Base-by-base conservation (phyloP, 1,140 invertebrate species). In the Pristionchus pacificus region DNA sequence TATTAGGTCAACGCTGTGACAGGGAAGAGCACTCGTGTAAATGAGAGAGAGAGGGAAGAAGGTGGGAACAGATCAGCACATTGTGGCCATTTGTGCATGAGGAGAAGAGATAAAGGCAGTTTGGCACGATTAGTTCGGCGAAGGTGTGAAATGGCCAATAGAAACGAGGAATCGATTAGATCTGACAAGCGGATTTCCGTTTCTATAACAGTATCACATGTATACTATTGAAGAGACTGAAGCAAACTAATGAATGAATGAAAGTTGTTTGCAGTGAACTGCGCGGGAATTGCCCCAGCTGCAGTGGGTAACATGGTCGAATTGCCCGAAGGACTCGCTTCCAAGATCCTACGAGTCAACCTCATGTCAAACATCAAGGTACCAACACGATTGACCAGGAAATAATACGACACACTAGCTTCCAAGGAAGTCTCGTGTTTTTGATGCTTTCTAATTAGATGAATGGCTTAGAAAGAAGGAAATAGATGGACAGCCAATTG, bases 231-330 rank as follows among this genome's bases (percentile, higher is more conserved):
- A n/a, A n/a, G n/a, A n/a, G n/a, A n/a, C n/a, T n/a, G n/a, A n/a
- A n/a, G n/a, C n/a, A n/a, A n/a, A n/a, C n/a, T n/a, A n/a, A n/a
- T n/a, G n/a, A n/a, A n/a, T n/a, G n/a, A n/a, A n/a, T n/a, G 29
- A 61, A 38, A 33, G 2, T 19, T 61, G 28, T 59, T 85, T 83
- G 66, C 80, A 85, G 89, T 98, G 2, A 98, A 98, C 84, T 98
- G 97, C 86, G 94, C 96, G 0, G 95, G 95, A 2, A 89, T 93
- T 72, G 92, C 91, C 65, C 96, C 96, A 84, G 86, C 89, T 0
- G 89, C 92, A 84, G 94, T 95, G n/a, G 85, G 85, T 72, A 90
- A 91, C 78, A 84, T 86, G 60, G 75, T 76, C 24, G 79, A 86
- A 55, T 58, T 85, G 29, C 76, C 78, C n/a, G 74, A 83, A 30